A percentile compares a stretch with the other conserved stretches of the same genome.
Conservation (phyloP, 2,113 vertebrate genomes). For the Eleginops maclovinus region DNA sequence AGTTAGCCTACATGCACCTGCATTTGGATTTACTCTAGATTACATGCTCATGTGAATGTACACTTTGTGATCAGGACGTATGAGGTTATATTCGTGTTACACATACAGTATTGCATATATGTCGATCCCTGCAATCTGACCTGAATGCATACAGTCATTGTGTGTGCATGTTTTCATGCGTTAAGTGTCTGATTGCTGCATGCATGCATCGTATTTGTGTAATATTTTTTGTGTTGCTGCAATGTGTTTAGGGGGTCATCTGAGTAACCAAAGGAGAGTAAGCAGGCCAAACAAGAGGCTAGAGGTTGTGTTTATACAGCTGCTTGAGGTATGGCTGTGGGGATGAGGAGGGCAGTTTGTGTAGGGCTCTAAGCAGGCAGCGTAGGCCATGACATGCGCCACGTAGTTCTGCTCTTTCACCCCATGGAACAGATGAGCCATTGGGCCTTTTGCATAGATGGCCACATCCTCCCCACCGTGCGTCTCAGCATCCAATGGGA, state of each 20-base stretch:
- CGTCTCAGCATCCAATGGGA: conserved; percentile 84
- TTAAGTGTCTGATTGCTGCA: conserved; percentile 26
- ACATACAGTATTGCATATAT: conserved; percentile 29
- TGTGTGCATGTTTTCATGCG: conserved; percentile 17
- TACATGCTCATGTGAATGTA: not conserved
- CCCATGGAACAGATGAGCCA: conserved; percentile 87
- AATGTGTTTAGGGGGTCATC: conserved; percentile 70
- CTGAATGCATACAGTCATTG: conserved; percentile 12
- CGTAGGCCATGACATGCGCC: conserved; percentile 86
- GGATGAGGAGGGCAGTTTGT: conserved; percentile 75
- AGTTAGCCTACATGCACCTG: conserved; percentile 4
- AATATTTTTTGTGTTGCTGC: not conserved
- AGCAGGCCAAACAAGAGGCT: conserved; percentile 59
- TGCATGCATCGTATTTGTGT: conserved; percentile 13
- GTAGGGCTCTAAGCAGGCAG: conserved; percentile 85
- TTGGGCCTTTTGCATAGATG: conserved; percentile 87
- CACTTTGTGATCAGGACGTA: not conserved
- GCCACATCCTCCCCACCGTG: conserved; percentile 87
- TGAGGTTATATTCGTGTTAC: conserved; percentile 6
- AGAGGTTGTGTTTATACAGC: conserved; percentile 1
- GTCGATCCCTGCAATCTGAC: conserved; percentile 32
- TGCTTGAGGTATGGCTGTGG: conserved; percentile 24
- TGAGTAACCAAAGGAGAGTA: conserved; percentile 66
- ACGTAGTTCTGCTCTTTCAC: conserved; percentile 88
- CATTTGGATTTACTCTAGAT: not conserved